Conservation (phyloP, 2,113 vertebrate genomes). For the Muntiacus muntjak region DNA sequence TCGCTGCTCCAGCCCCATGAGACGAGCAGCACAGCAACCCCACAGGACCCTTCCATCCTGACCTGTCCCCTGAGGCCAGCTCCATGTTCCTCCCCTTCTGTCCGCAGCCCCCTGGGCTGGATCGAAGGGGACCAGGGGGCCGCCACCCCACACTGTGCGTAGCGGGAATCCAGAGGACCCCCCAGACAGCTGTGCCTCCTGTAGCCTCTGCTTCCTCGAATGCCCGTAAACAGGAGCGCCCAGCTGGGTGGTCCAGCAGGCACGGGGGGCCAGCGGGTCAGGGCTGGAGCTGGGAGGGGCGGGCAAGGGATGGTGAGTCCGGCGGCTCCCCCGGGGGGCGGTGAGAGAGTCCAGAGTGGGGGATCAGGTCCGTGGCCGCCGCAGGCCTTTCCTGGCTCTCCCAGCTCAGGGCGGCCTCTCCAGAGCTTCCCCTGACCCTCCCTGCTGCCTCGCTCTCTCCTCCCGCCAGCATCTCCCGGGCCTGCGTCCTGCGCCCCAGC, state of each 20-base stretch:
- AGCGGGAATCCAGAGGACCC: not conserved
- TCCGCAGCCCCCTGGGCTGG: not conserved
- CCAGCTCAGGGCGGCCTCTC: not conserved
- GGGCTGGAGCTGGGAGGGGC: not conserved
- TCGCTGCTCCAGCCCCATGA: fast-evolving
- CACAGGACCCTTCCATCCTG: fast-evolving
- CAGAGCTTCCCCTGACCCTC: not conserved
- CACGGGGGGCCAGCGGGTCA: fast-evolving
- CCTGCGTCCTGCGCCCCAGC: not conserved
- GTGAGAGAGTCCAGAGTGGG: not conserved
- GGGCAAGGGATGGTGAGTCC: not conserved
- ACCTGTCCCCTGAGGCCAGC: not conserved
- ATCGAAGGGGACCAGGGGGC: not conserved
- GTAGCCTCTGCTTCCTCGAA: fast-evolving
- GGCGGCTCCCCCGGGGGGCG: fast-evolving
- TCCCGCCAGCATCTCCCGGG: not conserved
- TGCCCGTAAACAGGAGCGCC: fast-evolving
- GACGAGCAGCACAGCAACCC: not conserved
- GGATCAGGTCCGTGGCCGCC: fast-evolving
- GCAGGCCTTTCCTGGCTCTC: not conserved
- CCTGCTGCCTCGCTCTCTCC: not conserved
- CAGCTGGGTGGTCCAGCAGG: fast-evolving
- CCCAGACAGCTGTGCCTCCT: not conserved
- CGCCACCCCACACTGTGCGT: not conserved
- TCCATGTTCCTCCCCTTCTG: not conserved